A percentile compares a stretch with the other conserved stretches of the same genome.
Conservation (phyloP, 1,140 invertebrate genomes). For the Drosophila pallidifrons region DNA sequence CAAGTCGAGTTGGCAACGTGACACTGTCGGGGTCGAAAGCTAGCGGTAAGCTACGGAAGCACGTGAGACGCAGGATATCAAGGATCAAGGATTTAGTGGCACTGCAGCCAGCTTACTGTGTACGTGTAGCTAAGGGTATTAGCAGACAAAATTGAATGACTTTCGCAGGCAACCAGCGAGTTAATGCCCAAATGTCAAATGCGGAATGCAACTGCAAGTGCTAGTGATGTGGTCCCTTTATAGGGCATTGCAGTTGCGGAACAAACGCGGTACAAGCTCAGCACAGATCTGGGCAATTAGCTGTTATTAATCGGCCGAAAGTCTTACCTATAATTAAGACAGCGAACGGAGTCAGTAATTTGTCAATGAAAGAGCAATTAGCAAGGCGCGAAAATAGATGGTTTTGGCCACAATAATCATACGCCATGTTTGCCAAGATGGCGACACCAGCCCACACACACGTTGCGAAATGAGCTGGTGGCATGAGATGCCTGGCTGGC, state of each 20-base stretch:
- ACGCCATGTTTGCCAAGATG: conserved; percentile 52
- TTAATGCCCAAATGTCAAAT: conserved; percentile 31
- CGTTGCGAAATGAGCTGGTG: conserved; percentile 26
- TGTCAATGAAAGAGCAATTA: conserved; percentile 64
- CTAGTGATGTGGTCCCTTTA: conserved; percentile 23
- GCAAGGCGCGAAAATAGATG: conserved; percentile 62
- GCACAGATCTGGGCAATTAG: conserved; percentile 47
- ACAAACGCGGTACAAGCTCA: background rate
- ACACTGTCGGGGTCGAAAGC: conserved; percentile 43
- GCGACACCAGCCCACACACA: background rate
- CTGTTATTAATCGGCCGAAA: conserved; percentile 35
- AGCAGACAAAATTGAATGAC: conserved; percentile 68
- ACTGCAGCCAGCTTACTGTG: conserved; percentile 41
- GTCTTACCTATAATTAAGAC: conserved; percentile 52
- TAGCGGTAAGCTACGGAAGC: conserved; percentile 60
- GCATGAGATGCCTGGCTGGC: conserved; percentile 34
- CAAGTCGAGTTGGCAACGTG: conserved; percentile 44
- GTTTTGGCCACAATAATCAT: conserved; percentile 46
- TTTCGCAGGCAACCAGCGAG: conserved; percentile 20
- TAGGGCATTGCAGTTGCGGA: conserved; percentile 5
- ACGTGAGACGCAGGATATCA: conserved; percentile 59
- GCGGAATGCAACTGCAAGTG: conserved; percentile 33
- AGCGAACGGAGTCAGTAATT: conserved; percentile 41
- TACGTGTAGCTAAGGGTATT: conserved; percentile 45
- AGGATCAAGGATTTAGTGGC: conserved; percentile 61